A percentile compares a stretch with the other conserved stretches of the same genome.
Evolutionary conservation across 2,113 vertebrate genomes (phyloP).

Genomic region (Pollachius pollachius): DNA sequence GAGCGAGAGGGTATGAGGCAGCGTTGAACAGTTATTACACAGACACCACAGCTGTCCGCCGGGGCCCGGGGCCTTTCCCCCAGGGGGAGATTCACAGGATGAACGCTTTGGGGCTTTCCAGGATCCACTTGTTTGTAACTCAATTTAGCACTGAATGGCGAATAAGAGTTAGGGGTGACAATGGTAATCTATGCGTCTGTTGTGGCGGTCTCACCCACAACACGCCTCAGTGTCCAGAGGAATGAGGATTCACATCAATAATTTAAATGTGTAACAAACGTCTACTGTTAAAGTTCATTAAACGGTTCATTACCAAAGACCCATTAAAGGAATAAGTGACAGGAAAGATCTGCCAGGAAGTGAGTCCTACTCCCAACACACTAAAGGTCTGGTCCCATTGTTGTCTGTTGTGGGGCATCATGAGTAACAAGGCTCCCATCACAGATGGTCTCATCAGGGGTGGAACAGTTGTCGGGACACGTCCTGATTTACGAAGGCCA

Average conservation of each 20-base stretch:
- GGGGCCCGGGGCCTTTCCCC: conserved; percentile 50
- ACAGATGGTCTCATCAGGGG: conserved; percentile 43
- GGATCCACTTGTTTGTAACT: conserved; percentile 48
- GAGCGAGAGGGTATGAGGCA: conserved; percentile 38
- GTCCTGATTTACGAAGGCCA: conserved; percentile 28
- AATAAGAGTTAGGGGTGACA: conserved; percentile 18
- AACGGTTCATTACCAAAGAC: too few relatives aligned
- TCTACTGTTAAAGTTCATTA: too few relatives aligned
- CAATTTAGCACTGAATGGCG: conserved; percentile 41
- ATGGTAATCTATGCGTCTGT: conserved; percentile 14
- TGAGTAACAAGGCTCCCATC: conserved; percentile 19
- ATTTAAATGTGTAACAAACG: too few relatives aligned
- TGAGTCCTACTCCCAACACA: too few relatives aligned
- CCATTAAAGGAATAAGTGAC: too few relatives aligned
- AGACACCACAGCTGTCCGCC: conserved; percentile 26
- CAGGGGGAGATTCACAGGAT: conserved; percentile 29
- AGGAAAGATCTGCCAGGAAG: too few relatives aligned
- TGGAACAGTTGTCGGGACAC: conserved; percentile 32
- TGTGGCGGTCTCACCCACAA: background rate
- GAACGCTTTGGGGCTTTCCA: conserved; percentile 57
- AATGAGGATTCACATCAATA: conserved; percentile 14
- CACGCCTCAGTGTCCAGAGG: background rate
- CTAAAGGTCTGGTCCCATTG: background rate
- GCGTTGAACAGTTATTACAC: conserved; percentile 55
- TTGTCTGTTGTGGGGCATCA: conserved; percentile 5